Conservation (phyloP, 1,140 invertebrate genomes). For the Lasaia peninsularis region DNA sequence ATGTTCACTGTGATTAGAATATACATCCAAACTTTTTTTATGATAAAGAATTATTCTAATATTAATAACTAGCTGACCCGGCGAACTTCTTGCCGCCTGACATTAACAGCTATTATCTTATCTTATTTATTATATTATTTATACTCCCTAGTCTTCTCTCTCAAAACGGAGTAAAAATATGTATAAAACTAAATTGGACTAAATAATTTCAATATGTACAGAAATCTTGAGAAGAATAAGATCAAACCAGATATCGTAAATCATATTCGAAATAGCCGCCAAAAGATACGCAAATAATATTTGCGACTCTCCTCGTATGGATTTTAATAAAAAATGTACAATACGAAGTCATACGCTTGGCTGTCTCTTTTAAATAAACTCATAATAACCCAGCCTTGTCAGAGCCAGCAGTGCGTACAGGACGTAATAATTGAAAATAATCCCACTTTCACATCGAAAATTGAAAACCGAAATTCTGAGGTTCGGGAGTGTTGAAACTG, state of each 20-base stretch:
- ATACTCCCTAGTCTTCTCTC: too few species aligned
- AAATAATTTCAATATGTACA: too few species aligned
- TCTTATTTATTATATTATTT: too few species aligned
- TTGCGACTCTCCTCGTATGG: not conserved
- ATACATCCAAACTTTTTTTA: too few species aligned
- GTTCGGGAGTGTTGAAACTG: constrained; percentile 16
- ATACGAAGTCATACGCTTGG: not conserved
- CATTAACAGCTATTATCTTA: too few species aligned
- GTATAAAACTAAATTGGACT: too few species aligned
- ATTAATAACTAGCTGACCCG: too few species aligned
- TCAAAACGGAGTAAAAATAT: too few species aligned
- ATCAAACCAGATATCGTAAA: not conserved
- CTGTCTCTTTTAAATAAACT: constrained; percentile 1
- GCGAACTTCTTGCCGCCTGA: too few species aligned
- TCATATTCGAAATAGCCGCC: not conserved
- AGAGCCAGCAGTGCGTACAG: constrained; percentile 26
- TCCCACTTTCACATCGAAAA: constrained; percentile 37
- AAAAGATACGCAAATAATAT: not conserved
- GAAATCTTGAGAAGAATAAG: too few species aligned
- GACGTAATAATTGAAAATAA: constrained; percentile 38
- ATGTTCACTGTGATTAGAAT: too few species aligned
- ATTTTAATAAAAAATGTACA: constrained; percentile 3
- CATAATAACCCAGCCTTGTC: not conserved
- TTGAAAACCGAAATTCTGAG: constrained; percentile 30
- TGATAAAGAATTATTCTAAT: too few species aligned